phyloP scores from a whole-genome alignment of 35 echinoderm and acorn worm species.

The Eucidaris tribuloides region DNA sequence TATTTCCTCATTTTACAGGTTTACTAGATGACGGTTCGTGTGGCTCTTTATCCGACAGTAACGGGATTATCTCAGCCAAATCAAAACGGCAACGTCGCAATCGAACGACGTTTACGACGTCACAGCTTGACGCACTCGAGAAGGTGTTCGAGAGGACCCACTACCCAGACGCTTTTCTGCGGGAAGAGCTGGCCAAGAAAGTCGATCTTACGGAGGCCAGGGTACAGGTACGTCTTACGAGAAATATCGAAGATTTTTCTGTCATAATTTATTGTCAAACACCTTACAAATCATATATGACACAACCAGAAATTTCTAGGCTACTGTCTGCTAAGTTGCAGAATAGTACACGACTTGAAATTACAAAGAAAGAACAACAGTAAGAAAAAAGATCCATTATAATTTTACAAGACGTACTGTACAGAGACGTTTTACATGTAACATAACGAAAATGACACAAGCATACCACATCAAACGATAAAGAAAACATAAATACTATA shows the following conservation, averaged over 20 bases:
- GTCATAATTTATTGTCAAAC: too few relatives aligned
- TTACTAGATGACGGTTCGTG: conserved; percentile 11
- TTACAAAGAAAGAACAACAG: not conserved
- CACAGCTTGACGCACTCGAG: conserved; percentile 90
- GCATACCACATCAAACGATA: too few relatives aligned
- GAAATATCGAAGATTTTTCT: not conserved
- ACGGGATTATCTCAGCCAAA: conserved; percentile 46
- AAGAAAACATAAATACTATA: too few relatives aligned
- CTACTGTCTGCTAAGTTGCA: too few relatives aligned
- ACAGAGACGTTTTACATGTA: too few relatives aligned
- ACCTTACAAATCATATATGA: too few relatives aligned
- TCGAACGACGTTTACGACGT: conserved; percentile 86
- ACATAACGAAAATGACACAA: too few relatives aligned
- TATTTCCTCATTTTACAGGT: too few relatives aligned
- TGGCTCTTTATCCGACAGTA: conserved; percentile 4
- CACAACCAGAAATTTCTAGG: too few relatives aligned
- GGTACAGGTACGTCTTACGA: conserved; percentile 76
- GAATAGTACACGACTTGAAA: too few relatives aligned
- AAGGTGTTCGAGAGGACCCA: conserved; percentile 91
- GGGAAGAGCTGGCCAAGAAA: conserved; percentile 90
- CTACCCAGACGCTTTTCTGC: conserved; percentile 92
- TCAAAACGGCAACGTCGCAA: conserved; percentile 69
- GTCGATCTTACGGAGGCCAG: conserved; percentile 93
- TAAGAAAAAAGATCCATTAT: not conserved
- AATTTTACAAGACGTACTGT: too few relatives aligned